These are phyloP conservation scores for Melangyna quadrimaculata DNA, from an alignment of 2,888 invertebrate species.

Conservation along the genomic window DNA sequence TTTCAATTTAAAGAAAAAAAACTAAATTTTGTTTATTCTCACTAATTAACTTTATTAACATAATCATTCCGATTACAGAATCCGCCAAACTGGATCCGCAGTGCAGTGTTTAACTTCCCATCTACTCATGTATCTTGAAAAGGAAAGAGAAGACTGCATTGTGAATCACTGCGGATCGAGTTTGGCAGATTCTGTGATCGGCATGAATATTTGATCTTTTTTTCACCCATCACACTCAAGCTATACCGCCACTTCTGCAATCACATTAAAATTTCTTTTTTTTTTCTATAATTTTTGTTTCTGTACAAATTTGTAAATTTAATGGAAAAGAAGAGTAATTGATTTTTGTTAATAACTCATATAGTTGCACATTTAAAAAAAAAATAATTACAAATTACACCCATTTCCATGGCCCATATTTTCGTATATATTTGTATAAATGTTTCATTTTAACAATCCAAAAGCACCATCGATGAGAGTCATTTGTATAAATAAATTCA, in stretches of 20 bases:
- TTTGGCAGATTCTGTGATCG: too few relatives aligned
- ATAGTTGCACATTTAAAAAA: constrained; percentile 41
- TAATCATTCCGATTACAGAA: too few relatives aligned
- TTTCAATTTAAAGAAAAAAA: neutral
- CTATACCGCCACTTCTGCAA: neutral
- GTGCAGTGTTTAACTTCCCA: too few relatives aligned
- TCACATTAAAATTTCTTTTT: neutral
- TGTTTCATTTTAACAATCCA: constrained; percentile 22
- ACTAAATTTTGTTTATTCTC: neutral
- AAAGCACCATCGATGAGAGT: neutral
- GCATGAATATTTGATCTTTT: neutral
- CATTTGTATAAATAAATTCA: constrained; percentile 5
- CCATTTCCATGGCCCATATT: constrained; percentile 26
- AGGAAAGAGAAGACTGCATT: too few relatives aligned
- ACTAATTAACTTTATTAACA: too few relatives aligned
- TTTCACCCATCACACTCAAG: neutral
- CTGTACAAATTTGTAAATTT: constrained; percentile 27
- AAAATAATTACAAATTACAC: constrained; percentile 53
- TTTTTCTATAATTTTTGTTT: constrained; percentile 15
- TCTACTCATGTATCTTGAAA: too few relatives aligned
- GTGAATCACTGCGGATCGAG: too few relatives aligned
- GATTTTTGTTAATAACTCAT: constrained; percentile 61
- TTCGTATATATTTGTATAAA: constrained; percentile 2
- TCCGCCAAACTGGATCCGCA: too few relatives aligned
- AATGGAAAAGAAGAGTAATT: constrained; percentile 49